Conservation (phyloP, 2,797 vertebrate genomes). For the Neopelma chrysocephalum region DNA sequence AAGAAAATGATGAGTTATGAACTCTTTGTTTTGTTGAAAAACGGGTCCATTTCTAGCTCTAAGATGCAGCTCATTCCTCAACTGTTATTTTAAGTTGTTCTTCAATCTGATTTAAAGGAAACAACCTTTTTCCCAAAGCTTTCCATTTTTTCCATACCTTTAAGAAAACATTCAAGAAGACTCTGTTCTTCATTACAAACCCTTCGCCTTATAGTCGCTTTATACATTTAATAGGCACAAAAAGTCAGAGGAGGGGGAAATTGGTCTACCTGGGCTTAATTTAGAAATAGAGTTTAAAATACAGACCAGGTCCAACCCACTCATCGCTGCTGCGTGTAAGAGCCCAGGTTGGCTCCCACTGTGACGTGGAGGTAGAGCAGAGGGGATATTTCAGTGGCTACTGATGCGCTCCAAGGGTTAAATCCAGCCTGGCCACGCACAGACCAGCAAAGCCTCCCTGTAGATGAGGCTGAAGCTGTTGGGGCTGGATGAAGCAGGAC, state of each 20-base stretch:
- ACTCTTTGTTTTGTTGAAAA: neutral
- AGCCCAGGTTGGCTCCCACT: neutral
- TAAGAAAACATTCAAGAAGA: neutral
- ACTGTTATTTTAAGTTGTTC: neutral
- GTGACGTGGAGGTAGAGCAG: neutral
- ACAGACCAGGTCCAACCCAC: neutral
- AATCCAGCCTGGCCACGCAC: neutral
- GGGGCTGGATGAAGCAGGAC: neutral
- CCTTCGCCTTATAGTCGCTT: neutral
- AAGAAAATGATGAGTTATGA: neutral
- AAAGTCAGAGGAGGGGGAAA: neutral
- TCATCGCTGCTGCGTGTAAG: too few species aligned
- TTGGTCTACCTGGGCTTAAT: neutral
- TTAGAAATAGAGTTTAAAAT: neutral
- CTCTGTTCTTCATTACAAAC: neutral
- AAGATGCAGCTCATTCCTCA: neutral
- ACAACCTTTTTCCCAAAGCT: neutral
- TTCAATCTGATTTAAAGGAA: neutral
- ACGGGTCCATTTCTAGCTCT: neutral
- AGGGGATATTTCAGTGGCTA: neutral
- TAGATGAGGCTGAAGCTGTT: neutral
- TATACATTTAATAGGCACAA: neutral
- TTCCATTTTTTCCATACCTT: neutral
- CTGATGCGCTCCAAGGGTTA: neutral
- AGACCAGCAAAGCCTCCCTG: neutral